Conservation (phyloP, 2,113 vertebrate genomes). For the Peromyscus leucopus region DNA sequence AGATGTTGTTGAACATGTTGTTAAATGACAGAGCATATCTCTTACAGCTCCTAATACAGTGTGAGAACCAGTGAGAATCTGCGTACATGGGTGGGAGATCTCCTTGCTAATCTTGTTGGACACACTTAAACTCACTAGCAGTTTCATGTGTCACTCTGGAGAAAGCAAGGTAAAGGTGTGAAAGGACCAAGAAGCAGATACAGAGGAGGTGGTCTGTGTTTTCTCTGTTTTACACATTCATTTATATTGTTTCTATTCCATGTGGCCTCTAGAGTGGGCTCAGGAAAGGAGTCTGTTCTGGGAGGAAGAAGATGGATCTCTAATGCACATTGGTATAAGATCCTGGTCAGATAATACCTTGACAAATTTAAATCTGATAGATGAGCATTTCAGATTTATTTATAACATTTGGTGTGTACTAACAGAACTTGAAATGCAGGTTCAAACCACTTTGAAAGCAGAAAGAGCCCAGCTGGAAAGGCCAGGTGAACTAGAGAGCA, state of each 20-base stretch:
- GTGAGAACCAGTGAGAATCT: neutral
- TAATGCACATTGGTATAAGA: neutral
- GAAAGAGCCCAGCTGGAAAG: neutral
- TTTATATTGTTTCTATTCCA: slow-evolving; percentile 3
- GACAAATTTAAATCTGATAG: slow-evolving; percentile 33
- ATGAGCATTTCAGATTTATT: neutral
- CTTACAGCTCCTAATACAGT: neutral
- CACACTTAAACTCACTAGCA: neutral
- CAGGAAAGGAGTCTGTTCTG: neutral
- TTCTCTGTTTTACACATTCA: neutral
- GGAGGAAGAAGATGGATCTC: neutral
- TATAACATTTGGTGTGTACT: neutral
- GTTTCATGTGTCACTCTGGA: neutral
- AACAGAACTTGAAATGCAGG: slow-evolving; percentile 24
- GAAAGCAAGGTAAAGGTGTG: neutral
- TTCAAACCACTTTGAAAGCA: neutral
- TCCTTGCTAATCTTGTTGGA: neutral
- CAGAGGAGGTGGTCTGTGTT: neutral
- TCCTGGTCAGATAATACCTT: neutral
- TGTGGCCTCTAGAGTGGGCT: neutral
- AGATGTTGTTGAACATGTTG: neutral
- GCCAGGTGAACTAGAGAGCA: slow-evolving; percentile 1
- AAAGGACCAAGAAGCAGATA: neutral
- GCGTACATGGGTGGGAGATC: neutral
- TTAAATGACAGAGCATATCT: neutral